A percentile compares a stretch with the other conserved stretches of the same genome.
phyloP scores from a whole-genome alignment of 1,140 invertebrate species.

The Zaprionus tsacasi region DNA sequence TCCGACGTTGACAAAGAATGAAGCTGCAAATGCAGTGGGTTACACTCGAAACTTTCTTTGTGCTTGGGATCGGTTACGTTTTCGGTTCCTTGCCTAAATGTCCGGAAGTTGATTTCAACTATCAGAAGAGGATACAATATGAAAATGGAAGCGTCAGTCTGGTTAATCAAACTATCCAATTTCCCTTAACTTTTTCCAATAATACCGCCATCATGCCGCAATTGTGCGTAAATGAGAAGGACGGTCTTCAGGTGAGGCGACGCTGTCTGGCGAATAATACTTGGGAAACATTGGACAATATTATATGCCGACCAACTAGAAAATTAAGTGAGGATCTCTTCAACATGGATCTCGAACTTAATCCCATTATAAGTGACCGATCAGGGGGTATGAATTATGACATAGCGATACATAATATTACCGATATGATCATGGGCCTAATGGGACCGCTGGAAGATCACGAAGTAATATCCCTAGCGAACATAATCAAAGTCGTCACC shows the following conservation, averaged over 20 bases:
- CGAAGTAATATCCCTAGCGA: conserved; percentile 23
- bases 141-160: neutral
- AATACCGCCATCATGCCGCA: conserved; percentile 6
- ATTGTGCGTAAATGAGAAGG: conserved; percentile 5
- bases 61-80: neutral
- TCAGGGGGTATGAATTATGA: too few species aligned
- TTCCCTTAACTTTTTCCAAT: neutral
- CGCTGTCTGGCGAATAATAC: neutral
- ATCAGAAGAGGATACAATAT: neutral
- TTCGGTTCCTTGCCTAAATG: neutral
- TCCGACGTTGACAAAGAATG: neutral
- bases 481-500: conserved; percentile 10
- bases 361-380: neutral
- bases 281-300: conserved; percentile 16
- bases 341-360: neutral
- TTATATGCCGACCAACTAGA: conserved; percentile 3
- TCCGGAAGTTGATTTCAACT: neutral
- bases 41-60: neutral
- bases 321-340: neutral
- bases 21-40: neutral
- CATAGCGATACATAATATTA: neutral
- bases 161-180: neutral
- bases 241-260: conserved; percentile 17
- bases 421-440: neutral
- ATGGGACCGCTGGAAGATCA: neutral